phyloP scores from a whole-genome alignment of 2,113 vertebrate genomes.

The Anser cygnoides region DNA sequence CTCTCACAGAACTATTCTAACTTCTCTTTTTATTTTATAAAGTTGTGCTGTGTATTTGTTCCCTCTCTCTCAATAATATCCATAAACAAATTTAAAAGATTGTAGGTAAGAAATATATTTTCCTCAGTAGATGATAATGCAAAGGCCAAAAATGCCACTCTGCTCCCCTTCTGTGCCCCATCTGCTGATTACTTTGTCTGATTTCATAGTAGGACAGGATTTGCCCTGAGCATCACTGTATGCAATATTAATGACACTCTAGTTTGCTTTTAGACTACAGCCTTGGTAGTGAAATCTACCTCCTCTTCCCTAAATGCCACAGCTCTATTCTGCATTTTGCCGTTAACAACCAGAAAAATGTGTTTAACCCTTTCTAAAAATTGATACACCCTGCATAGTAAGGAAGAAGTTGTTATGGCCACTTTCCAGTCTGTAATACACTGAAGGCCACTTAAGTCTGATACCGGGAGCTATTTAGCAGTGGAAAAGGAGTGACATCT shows the following conservation, averaged over 20 bases:
- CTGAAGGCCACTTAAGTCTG: neutral
- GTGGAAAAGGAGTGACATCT: neutral
- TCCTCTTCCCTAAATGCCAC: neutral
- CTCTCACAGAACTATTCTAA: neutral
- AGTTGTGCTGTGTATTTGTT: neutral
- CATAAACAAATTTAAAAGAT: neutral
- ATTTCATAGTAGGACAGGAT: neutral
- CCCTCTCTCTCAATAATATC: neutral
- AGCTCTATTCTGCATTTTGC: neutral
- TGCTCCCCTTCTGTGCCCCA: neutral
- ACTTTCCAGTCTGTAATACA: neutral
- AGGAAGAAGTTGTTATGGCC: neutral
- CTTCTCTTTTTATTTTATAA: neutral
- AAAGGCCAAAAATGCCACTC: neutral
- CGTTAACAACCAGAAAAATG: neutral
- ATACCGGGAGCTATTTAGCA: neutral
- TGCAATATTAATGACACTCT: accelerated
- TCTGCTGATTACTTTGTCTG: neutral
- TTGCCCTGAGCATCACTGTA: neutral
- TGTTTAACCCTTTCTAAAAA: neutral
- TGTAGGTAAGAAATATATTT: neutral
- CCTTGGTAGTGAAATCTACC: neutral
- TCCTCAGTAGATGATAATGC: neutral
- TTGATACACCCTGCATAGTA: neutral
- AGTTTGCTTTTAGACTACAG: neutral